A percentile compares a stretch with the other conserved stretches of the same genome.
Evolutionary conservation across 2,113 vertebrate genomes (phyloP).

Genomic region (Sylvia atricapilla): DNA sequence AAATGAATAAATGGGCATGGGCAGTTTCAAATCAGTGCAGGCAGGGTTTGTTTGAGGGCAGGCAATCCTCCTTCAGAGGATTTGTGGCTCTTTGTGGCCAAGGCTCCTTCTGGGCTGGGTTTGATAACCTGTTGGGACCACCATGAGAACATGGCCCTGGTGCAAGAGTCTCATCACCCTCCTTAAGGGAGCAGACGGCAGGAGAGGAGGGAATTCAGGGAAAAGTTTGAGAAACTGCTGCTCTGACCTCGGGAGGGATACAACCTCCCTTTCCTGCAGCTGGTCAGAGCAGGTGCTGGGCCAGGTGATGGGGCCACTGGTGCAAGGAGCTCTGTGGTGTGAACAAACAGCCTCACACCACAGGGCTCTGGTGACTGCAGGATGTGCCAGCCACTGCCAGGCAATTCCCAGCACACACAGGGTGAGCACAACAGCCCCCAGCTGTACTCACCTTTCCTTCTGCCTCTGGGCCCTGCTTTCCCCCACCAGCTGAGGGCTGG

Average conservation of each 20-base stretch:
- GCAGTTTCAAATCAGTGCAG: neutral
- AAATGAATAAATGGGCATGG: neutral
- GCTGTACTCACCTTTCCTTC: neutral
- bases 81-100: neutral
- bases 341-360: neutral
- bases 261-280: neutral
- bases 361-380: neutral
- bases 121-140: neutral
- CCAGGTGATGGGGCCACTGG: neutral
- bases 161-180: neutral
- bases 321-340: neutral
- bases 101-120: neutral
- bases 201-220: neutral
- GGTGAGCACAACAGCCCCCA: neutral
- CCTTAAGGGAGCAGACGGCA: neutral
- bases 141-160: neutral
- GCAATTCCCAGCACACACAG: accelerated
- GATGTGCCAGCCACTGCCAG: neutral
- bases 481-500: neutral
- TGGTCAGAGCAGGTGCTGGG: neutral
- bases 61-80: neutral
- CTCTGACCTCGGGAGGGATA: neutral
- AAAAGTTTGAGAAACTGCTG: neutral
- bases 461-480: neutral
- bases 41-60: neutral